A percentile compares a stretch with the other conserved stretches of the same genome.
Evolutionary conservation across 2,797 vertebrate species (phyloP).

Genomic region (Chloroceryle amazona): DNA sequence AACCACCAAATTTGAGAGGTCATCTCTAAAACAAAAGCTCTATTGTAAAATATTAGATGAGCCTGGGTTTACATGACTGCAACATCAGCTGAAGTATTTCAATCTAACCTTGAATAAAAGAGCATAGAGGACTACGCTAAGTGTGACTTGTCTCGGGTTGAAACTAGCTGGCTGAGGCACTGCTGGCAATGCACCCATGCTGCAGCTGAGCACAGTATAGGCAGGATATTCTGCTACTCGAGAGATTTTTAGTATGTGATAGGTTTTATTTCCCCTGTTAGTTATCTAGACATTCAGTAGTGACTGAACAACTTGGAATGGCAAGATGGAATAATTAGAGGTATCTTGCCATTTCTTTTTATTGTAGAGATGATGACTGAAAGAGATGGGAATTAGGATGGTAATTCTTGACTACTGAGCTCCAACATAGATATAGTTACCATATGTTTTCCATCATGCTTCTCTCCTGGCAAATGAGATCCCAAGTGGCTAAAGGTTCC

Average conservation of each 20-base stretch:
- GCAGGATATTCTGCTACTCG: accelerated
- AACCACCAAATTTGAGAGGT: neutral
- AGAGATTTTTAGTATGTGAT: neutral
- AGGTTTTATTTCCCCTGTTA: neutral
- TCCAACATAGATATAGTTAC: neutral
- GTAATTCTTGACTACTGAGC: neutral
- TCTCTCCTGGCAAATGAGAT: neutral
- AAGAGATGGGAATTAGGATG: neutral
- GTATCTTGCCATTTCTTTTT: neutral
- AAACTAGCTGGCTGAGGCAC: neutral
- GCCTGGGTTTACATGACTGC: neutral
- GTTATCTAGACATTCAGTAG: neutral
- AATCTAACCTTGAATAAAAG: neutral
- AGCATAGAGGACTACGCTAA: neutral
- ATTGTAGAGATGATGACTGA: neutral
- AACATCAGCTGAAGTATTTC: neutral
- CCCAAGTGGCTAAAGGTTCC: neutral
- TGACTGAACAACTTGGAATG: neutral
- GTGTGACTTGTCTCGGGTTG: accelerated
- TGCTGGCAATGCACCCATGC: neutral
- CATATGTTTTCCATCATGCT: neutral
- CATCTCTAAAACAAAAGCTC: neutral
- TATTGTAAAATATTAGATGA: accelerated
- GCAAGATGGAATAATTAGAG: neutral
- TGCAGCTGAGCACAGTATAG: accelerated